A percentile compares a stretch with the other conserved stretches of the same genome.
These are phyloP conservation scores for Synergus gifuensis DNA, from an alignment of 2,888 invertebrate genomes.

Conservation along the genomic window DNA sequence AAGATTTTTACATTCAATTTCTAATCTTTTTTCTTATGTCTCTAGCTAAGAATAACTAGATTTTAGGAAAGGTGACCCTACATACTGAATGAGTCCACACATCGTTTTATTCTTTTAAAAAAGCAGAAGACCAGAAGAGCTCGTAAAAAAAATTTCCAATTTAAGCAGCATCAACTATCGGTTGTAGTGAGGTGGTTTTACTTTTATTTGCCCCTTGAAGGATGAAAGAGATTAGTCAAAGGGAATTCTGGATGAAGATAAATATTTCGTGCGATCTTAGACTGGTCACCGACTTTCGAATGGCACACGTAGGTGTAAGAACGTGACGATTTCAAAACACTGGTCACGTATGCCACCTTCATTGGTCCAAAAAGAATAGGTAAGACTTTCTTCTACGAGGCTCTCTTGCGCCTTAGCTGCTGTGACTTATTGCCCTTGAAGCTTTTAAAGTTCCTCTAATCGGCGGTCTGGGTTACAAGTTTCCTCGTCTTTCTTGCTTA, in stretches of 20 bases:
- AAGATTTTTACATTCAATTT: neutral
- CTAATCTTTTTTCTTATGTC: neutral
- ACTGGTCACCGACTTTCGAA: neutral
- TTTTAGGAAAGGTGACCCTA: neutral
- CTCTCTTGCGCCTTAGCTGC: constrained; percentile 46
- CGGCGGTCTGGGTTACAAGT: constrained; percentile 56
- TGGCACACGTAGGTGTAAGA: neutral
- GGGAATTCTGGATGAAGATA: neutral
- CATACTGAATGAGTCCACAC: neutral
- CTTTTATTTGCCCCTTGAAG: neutral
- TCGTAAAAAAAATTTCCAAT: neutral
- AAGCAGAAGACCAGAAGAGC: neutral
- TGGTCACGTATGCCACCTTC: constrained; percentile 64
- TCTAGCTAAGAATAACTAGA: neutral
- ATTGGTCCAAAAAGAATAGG: constrained; percentile 62
- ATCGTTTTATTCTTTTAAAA: neutral
- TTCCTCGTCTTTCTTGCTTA: constrained; percentile 60
- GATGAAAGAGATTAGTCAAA: neutral
- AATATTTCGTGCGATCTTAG: neutral
- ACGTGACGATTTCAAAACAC: constrained; percentile 44
- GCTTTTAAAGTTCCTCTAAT: constrained; percentile 63
- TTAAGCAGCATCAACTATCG: neutral
- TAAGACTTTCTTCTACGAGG: constrained; percentile 17
- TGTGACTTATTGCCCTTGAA: constrained; percentile 58
- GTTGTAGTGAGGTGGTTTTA: neutral